Evolutionary conservation across 2,797 vertebrate genomes (phyloP).

Genomic region (Acanthornis magna): DNA sequence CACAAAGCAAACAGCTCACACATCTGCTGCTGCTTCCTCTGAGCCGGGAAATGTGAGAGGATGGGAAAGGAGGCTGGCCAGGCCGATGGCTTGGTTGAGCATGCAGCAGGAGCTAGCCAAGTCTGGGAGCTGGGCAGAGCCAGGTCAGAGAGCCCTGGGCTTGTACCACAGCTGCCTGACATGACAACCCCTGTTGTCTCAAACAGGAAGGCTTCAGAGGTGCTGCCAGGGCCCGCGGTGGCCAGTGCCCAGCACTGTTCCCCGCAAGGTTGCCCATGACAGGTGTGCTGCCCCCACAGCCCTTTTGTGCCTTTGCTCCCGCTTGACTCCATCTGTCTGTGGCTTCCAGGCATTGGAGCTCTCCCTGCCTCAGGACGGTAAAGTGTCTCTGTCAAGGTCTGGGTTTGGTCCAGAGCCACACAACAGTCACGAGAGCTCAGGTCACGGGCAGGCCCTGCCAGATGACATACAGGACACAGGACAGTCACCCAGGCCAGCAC

Average conservation of each 20-base stretch:
- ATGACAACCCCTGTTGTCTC: background rate
- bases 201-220: background rate
- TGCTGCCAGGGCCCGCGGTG: background rate
- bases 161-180: background rate
- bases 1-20: constrained; percentile 65
- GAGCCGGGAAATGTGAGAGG: constrained; percentile 57
- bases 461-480: background rate
- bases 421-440: background rate
- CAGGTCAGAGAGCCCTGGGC: background rate
- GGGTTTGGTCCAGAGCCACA: background rate
- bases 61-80: constrained; percentile 53
- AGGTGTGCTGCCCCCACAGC: background rate
- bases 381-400: background rate
- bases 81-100: background rate
- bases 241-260: background rate
- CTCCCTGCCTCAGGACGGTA: background rate
- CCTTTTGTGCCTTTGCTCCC: background rate
- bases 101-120: background rate
- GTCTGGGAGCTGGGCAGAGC: background rate
- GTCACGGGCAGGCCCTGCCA: background rate
- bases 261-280: rapidly evolving
- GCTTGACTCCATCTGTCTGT: background rate
- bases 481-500: background rate
- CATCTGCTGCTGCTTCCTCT: constrained; percentile 68
- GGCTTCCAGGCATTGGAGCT: background rate